Base-by-base conservation (phyloP, 1,140 invertebrate genomes). In the Anastatus disparis region DNA sequence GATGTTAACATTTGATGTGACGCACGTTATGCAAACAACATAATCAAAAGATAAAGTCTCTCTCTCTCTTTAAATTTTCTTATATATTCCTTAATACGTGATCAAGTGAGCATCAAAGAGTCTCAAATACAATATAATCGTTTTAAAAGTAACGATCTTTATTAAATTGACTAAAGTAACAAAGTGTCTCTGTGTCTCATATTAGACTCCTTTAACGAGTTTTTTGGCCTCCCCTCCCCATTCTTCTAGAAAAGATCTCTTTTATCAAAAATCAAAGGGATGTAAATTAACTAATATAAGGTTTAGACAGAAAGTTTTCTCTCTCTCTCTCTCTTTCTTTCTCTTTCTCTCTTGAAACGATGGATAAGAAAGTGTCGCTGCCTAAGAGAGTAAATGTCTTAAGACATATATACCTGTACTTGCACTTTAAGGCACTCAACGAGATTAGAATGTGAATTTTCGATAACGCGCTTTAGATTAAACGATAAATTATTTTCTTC, bases 181-280 rank as follows among this genome's bases (percentile, higher is more conserved):
- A 74, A 72, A 68, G 72, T 62, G 50, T n/a, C n/a, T n/a, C n/a
- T n/a, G n/a, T n/a, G n/a, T n/a, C n/a, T n/a, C n/a, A n/a, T n/a
- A n/a, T n/a, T n/a, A n/a, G n/a, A n/a, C 58, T 48, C 59, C 62
- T 67, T 73, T 10, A 35, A 35, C 4, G 31, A 6, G 31, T 66
- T 76, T 75, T 73, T 76, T 10, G 4, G 4, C 4, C 31, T 35
- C 31, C 10, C 31, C 10, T 10, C 10, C 31, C 10, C 31, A 6
- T 75, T 75, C 71, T 67, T n/a, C 46, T 55, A 40, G 10, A 12
- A 29, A 15, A 61, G 15, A 40, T 40, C 66, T 71, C 71, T 68
- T n/a, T n/a, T 65, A 75, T 76, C 81, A 82, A 82, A 82, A 83
- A 83, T 82, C 82, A 83, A 82, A 81, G 79, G 76, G 77, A 82